Evolutionary conservation across 1,140 invertebrate genomes (phyloP).

Genomic region (Acyrthosiphon pisum): DNA sequence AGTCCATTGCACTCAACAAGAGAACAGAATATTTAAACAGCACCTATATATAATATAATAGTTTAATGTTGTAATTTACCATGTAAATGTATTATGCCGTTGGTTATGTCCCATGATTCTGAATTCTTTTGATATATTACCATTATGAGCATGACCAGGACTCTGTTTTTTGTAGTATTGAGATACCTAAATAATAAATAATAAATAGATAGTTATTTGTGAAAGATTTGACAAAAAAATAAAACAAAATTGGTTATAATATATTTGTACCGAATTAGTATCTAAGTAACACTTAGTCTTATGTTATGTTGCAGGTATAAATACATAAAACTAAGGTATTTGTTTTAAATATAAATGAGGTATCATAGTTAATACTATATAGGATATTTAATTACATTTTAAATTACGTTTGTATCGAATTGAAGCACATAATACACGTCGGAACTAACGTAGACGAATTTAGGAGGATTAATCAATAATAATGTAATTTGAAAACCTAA

Average conservation of each 20-base stretch:
- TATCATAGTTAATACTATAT: neutral
- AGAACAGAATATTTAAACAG: neutral
- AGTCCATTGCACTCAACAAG: neutral
- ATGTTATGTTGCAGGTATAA: neutral
- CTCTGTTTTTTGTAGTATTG: slow-evolving; percentile 57
- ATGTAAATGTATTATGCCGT: slow-evolving; percentile 48
- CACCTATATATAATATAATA: neutral
- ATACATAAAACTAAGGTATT: neutral
- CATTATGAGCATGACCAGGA: slow-evolving; percentile 66
- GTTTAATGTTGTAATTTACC: slow-evolving; percentile 25
- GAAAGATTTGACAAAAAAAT: neutral
- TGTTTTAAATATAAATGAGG: neutral
- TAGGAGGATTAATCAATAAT: neutral
- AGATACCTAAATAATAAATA: slow-evolving; percentile 34
- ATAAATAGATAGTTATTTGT: neutral
- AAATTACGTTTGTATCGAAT: neutral
- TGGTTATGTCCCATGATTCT: slow-evolving; percentile 85
- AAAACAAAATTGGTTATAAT: neutral
- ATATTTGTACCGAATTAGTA: neutral
- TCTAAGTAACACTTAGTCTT: neutral
- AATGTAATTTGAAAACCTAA: neutral
- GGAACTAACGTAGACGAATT: neutral
- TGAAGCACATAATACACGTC: neutral
- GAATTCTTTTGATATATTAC: slow-evolving; percentile 84
- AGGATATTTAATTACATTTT: neutral